Base-by-base conservation (phyloP, 2,888 invertebrate genomes). In the Spicauda simplicius region DNA sequence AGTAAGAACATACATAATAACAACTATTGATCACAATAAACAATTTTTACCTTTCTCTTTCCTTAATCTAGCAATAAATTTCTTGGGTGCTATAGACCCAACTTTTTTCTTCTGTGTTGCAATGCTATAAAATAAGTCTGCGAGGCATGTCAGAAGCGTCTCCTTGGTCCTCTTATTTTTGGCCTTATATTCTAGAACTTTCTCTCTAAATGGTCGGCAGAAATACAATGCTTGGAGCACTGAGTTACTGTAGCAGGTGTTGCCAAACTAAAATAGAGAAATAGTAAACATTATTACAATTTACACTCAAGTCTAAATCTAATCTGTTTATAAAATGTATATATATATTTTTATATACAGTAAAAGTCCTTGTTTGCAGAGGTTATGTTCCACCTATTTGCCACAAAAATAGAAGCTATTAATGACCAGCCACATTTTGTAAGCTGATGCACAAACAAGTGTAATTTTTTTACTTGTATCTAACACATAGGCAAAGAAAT, bases 101-200 rank as follows among this genome's bases (percentile, higher is more conserved):
- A 99, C 98, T 95, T 99, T 98, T 88, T 99, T 99, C 95, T 99
- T 99, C 86, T 99, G 99, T n/a, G 99, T 99, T 52, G 99, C 99
- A 85, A 99, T 99, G 88, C 97, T 99, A 94, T 99, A 98, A 94
- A 99, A 99, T 71, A 99, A 94, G 94, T 99, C 99, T 71, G 99
- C 99, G 75, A 99, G 94, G 91, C 99, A 99, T 82, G 99, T 98
- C 77, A 99, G 94, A 73, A 99, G 93, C 3, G 99, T 99, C 90
- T 99, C 99, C 91, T 99, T 99, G 60, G 97, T 97, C 83, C 98
- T 94, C 86, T 98, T 98, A 83, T 98, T 98, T 86, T 98, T 97
- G 33, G 98, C 97, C 92, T 99, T 99, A 88, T 99, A 99, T 87
- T 99, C 99, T 72, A 99, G 94, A 63, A 99, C 99, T 93, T 98